phyloP scores from a whole-genome alignment of 2,113 vertebrate genomes.

The Okapia johnstoni region DNA sequence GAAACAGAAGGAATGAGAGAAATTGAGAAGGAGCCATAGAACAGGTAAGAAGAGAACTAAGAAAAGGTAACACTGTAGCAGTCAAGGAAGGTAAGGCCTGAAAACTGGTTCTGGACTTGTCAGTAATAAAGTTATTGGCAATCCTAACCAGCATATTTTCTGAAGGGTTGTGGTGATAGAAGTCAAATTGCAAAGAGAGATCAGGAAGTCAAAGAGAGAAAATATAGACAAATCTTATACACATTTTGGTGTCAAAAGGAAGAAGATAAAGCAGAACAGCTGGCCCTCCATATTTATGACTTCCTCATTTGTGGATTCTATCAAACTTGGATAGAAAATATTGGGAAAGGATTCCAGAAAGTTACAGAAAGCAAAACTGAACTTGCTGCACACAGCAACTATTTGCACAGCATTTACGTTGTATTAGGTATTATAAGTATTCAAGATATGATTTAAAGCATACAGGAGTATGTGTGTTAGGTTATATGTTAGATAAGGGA shows the following conservation, averaged over 20 bases:
- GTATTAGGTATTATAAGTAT: background rate
- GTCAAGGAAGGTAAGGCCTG: background rate
- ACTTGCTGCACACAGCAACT: background rate
- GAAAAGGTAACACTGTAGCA: background rate
- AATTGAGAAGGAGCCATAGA: background rate
- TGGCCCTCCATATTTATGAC: background rate
- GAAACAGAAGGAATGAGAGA: background rate
- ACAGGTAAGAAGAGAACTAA: background rate
- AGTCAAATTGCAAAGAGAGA: background rate
- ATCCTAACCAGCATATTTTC: background rate
- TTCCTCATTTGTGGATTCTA: background rate
- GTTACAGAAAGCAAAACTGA: background rate
- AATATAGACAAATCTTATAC: background rate
- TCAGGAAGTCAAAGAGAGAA: background rate
- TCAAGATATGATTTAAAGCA: background rate
- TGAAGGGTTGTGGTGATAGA: background rate
- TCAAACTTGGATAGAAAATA: background rate
- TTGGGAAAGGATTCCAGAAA: background rate
- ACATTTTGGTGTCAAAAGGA: background rate
- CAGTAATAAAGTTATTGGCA: background rate
- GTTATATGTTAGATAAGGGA: background rate
- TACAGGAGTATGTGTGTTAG: background rate
- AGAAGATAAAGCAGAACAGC: background rate
- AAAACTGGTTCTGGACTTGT: background rate
- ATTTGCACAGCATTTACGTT: background rate